Evolutionary conservation across 2,113 vertebrate genomes (phyloP).

Genomic region (Pyrgilauda ruficollis): DNA sequence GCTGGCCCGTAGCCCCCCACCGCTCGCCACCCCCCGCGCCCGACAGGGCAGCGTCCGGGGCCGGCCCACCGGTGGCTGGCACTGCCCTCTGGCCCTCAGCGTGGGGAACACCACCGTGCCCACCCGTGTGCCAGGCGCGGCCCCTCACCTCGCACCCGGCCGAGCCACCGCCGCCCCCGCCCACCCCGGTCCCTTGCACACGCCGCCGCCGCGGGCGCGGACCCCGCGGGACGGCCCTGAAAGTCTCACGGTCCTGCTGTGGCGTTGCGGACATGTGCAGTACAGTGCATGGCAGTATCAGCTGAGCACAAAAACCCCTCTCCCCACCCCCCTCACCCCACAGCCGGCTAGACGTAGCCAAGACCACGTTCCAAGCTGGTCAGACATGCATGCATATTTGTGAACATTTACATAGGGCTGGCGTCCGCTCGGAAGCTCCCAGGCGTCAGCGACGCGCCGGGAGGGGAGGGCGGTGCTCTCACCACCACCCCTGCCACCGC

Average conservation of each 20-base stretch:
- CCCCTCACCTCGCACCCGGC: neutral
- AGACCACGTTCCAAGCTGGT: constrained; percentile 86
- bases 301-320: constrained; percentile 91
- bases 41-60: neutral
- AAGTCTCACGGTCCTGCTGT: constrained; percentile 71
- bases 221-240: constrained; percentile 65
- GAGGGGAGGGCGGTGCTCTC: constrained; percentile 33
- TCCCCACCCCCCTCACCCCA: constrained; percentile 75
- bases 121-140: neutral
- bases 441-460: constrained; percentile 23
- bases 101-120: neutral
- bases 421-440: constrained; percentile 73
- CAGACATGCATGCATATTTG: constrained; percentile 89
- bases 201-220: neutral
- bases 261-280: constrained; percentile 77
- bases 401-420: constrained; percentile 88
- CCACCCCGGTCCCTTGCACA: neutral
- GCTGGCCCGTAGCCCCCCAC: neutral
- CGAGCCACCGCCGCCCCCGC: neutral
- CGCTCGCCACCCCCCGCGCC: neutral
- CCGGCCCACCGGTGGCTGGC: neutral
- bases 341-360: constrained; percentile 86
- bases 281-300: constrained; percentile 97
- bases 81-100: neutral
- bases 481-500: neutral